Evolutionary conservation across 2,113 vertebrate species (phyloP).

Genomic region (Lagenorhynchus albirostris): DNA sequence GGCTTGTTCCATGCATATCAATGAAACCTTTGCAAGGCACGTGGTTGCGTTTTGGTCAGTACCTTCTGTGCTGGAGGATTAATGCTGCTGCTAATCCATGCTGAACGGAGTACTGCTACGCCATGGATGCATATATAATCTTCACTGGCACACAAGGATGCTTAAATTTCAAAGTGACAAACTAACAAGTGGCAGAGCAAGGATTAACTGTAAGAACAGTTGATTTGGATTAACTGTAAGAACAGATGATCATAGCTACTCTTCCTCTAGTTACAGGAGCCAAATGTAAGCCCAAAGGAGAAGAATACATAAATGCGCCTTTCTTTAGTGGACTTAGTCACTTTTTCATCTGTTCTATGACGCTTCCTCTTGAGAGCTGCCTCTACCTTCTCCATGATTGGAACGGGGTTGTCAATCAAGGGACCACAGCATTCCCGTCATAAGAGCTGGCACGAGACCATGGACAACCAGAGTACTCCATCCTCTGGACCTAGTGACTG

Average conservation of each 20-base stretch:
- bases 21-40: background rate
- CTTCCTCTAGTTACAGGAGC: background rate
- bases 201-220: background rate
- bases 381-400: background rate
- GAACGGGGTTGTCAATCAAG: background rate
- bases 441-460: background rate
- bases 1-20: background rate
- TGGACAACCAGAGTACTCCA: background rate
- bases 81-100: no score
- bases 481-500: background rate
- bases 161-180: background rate
- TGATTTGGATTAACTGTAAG: background rate
- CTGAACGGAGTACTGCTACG: background rate
- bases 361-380: background rate
- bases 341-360: background rate
- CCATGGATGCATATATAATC: background rate
- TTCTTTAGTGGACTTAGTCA: background rate
- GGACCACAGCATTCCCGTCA: no score
- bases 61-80: background rate
- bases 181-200: background rate
- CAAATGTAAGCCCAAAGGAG: background rate
- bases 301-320: background rate
- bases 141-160: background rate
- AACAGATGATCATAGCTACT: no score
- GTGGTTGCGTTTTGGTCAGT: background rate